Conservation (phyloP, 2,113 vertebrate genomes). For the Campylomormyrus tamandua region DNA sequence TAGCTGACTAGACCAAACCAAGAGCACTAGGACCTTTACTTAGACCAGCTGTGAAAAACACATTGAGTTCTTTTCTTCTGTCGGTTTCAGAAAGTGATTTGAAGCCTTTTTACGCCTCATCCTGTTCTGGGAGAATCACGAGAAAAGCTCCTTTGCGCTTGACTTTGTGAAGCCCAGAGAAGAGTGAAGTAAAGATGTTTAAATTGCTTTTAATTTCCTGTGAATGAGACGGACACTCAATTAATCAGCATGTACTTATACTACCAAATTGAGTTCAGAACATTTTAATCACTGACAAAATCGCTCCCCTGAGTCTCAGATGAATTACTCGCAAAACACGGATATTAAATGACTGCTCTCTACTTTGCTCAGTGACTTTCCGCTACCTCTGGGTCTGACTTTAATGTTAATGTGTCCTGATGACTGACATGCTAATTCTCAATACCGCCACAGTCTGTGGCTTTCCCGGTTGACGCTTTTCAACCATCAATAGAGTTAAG, state of each 20-base stretch:
- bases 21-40: neutral
- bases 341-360: neutral
- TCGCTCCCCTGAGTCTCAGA: neutral
- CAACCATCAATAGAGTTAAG: neutral
- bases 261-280: conserved; percentile 3
- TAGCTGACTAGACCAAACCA: neutral
- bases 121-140: neutral
- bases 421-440: neutral
- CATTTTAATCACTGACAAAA: neutral
- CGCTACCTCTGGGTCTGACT: neutral
- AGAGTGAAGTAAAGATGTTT: neutral
- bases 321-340: neutral
- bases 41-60: neutral
- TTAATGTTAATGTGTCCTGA: neutral
- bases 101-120: neutral
- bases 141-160: neutral
- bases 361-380: neutral
- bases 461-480: neutral
- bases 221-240: neutral
- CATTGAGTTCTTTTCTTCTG: neutral
- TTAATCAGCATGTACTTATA: conserved; percentile 1
- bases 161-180: neutral
- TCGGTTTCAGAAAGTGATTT: neutral
- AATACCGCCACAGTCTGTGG: neutral
- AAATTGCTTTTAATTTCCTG: neutral